Evolutionary conservation across 2,113 vertebrate species (phyloP), one percentile per base, ranked within the genome.

Genomic region (Ornithorhynchus anatinus): DNA sequence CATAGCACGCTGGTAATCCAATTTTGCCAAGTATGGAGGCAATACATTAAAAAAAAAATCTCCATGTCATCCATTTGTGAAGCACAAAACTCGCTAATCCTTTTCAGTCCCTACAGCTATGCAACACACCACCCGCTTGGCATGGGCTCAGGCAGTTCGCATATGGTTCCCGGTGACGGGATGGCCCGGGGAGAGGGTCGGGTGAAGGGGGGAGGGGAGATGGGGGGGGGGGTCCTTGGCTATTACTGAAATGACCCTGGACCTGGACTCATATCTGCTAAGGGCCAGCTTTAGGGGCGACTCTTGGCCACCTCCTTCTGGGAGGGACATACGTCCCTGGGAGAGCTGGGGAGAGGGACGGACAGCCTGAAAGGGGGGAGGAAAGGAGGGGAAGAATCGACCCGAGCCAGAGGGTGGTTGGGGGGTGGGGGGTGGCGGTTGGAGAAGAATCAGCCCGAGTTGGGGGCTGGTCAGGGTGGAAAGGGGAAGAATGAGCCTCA

Each of bases 71-170:
- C 33, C 39, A 40, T 67, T 50, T 57, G 56, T 71, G 43, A 61
- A 60, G 54, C 23, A 67, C 59, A 78, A 74, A 77, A 63, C 17
- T 61, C 58, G 45, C 20, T 84, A 77, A 74, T 84, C 66, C 66
- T 44, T 70, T 13, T 36, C 7, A 47, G 54, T 68, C 37, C 81
- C 58, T 45, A 52, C n/a, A 64, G 64, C 53, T 80, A 72, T 54
- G 45, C 45, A 74, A 5, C 12, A 14, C 43, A 54, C 58, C 36
- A 54, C 68, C 66, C 40, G 42, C 31, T 45, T 59, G 82, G 72
- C 67, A 70, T 27, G 27, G 67, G 77, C 76, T 33, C 32, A 75
- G 75, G 59, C 66, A 22, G 56, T 64, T 37, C 66, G 40, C 72
- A 68, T 75, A 82, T 80, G 59, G 79, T 52, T 77, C 32, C 37